Percentiles rank a stretch among this genome's conserved stretches.
phyloP scores from a whole-genome alignment of 1,140 invertebrate genomes.

The Drosophila lini region DNA sequence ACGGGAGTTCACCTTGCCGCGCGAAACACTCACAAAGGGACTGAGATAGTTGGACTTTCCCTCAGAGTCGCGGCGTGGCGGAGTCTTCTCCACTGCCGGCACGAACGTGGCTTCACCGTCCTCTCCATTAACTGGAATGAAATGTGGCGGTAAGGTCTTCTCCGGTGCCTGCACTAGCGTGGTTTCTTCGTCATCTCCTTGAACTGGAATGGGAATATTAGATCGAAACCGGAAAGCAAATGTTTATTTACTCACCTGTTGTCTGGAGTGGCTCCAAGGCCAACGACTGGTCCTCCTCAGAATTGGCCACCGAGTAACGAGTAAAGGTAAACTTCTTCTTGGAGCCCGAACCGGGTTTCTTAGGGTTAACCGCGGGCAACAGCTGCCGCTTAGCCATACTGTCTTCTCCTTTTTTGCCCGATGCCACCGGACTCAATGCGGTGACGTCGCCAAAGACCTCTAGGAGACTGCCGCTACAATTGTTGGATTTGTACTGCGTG shows the following conservation, averaged over 20 bases:
- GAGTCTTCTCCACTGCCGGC: slow-evolving; percentile 18
- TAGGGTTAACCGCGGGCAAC: slow-evolving; percentile 1
- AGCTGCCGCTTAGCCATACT: slow-evolving; percentile 46
- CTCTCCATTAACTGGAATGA: neutral
- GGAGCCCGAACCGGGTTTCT: neutral
- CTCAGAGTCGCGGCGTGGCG: slow-evolving; percentile 11
- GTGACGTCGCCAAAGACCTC: slow-evolving; percentile 13
- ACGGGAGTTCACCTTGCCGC: slow-evolving; percentile 85
- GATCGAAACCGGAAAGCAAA: neutral
- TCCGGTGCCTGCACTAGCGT: slow-evolving; percentile 4
- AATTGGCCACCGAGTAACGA: slow-evolving; percentile 46
- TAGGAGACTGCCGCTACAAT: slow-evolving; percentile 11
- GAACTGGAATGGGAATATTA: neutral
- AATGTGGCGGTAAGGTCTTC: slow-evolving; percentile 23
- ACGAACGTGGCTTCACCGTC: slow-evolving; percentile 4
- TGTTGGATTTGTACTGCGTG: slow-evolving; percentile 37
- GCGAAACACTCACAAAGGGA: slow-evolving; percentile 79
- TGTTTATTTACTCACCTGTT: slow-evolving; percentile 1
- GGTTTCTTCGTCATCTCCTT: neutral
- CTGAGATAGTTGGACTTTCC: slow-evolving; percentile 64
- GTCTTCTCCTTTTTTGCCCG: neutral
- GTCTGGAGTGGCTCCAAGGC: slow-evolving; percentile 16
- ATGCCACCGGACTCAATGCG: slow-evolving; percentile 44
- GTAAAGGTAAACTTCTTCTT: slow-evolving; percentile 59
- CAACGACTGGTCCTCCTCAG: slow-evolving; percentile 17